Evolutionary conservation across 2,888 invertebrate species (phyloP).

Genomic region (Conops quadrifasciatus): DNA sequence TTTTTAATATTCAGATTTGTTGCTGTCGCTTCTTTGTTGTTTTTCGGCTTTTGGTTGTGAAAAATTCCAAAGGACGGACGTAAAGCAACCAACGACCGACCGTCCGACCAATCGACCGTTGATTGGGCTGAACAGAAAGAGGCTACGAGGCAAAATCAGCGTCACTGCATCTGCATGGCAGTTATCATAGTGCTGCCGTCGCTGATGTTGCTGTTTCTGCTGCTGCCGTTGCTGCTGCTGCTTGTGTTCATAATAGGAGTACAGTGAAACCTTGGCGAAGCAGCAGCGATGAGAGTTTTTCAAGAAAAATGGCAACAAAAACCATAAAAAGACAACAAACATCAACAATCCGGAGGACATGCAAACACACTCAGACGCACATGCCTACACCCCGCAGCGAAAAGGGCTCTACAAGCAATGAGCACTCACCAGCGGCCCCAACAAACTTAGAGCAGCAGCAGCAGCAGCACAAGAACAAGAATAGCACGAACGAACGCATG

Average conservation of each 20-base stretch:
- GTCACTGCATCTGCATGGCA: not conserved
- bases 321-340: not conserved
- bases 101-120: not conserved
- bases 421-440: not conserved
- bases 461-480: not conserved
- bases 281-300: conserved; percentile 4
- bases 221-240: too few species aligned
- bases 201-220: not conserved
- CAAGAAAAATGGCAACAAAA: conserved; percentile 6
- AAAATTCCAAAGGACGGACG: not conserved
- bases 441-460: not conserved
- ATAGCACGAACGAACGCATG: conserved; percentile 36
- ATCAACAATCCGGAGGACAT: not conserved
- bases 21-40: conserved; percentile 19
- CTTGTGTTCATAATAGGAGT: too few species aligned
- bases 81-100: not conserved
- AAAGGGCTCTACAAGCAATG: not conserved
- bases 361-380: not conserved
- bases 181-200: too few species aligned
- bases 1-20: conserved; percentile 49
- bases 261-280: too few species aligned
- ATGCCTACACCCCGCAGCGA: not conserved
- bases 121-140: not conserved
- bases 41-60: conserved; percentile 8
- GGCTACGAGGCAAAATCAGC: not conserved